phyloP scores from a whole-genome alignment of 1,140 invertebrate genomes.

The Drosophila pallidifrons region DNA sequence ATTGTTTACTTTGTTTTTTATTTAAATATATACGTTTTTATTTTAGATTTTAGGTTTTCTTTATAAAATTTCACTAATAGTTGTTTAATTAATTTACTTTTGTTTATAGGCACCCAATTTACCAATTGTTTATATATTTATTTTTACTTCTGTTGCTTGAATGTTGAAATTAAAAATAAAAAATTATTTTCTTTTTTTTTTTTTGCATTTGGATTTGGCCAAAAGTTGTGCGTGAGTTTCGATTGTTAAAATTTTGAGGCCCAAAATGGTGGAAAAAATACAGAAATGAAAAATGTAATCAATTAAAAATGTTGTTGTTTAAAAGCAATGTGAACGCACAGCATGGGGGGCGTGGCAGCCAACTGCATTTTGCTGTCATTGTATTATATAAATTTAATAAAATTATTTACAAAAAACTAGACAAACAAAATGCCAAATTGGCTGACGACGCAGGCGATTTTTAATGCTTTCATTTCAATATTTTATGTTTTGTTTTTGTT shows the following conservation, averaged over 20 bases:
- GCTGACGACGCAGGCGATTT: constrained; percentile 9
- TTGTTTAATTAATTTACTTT: constrained; percentile 71
- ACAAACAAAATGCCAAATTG: constrained; percentile 32
- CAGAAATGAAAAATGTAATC: constrained; percentile 16
- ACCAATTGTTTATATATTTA: constrained; percentile 75
- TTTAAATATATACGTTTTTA: constrained; percentile 65
- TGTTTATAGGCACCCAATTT: constrained; percentile 85
- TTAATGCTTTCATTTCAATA: constrained; percentile 1
- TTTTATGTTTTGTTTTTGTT: constrained; percentile 58
- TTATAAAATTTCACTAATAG: constrained; percentile 85
- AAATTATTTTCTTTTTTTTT: not conserved
- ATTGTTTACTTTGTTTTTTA: constrained; percentile 48
- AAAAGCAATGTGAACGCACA: constrained; percentile 26
- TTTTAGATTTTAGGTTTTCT: constrained; percentile 30
- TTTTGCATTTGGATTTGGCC: constrained; percentile 29
- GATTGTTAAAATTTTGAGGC: constrained; percentile 26
- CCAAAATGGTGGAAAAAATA: constrained; percentile 22
- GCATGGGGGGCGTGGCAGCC: constrained; percentile 24
- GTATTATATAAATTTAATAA: constrained; percentile 80
- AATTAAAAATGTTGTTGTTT: not conserved
- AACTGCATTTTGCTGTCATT: constrained; percentile 42
- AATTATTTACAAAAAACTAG: constrained; percentile 80
- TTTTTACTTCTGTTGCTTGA: constrained; percentile 25
- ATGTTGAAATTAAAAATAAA: constrained; percentile 35
- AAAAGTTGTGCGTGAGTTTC: constrained; percentile 28